Percentiles rank a stretch among this genome's conserved stretches.
Conservation (phyloP, 2,113 vertebrate genomes). For the Smithornis capensis region DNA sequence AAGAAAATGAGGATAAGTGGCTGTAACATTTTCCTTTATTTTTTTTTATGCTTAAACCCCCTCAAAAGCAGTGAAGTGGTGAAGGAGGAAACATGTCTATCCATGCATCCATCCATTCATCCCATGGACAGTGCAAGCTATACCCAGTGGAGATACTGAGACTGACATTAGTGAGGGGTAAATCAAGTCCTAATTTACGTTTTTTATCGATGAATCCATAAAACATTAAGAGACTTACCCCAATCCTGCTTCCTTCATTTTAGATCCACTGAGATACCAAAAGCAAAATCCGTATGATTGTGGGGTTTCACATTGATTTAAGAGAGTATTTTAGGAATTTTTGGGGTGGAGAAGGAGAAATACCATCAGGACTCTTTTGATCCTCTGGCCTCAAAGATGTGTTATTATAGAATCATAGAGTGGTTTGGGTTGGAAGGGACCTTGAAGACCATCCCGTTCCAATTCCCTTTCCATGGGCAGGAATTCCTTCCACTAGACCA, state of each 20-base stretch:
- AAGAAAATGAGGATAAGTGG: background rate
- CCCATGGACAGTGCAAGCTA: background rate
- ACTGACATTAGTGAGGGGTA: background rate
- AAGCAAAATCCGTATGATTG: background rate
- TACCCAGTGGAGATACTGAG: background rate
- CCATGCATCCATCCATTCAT: background rate
- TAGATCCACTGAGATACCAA: background rate
- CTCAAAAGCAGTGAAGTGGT: background rate
- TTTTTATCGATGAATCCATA: background rate
- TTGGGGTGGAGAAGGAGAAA: conserved; percentile 9
- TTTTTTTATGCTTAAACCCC: background rate
- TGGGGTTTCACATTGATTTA: background rate
- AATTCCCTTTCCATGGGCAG: background rate
- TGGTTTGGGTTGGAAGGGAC: background rate
- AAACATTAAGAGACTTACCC: background rate
- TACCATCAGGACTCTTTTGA: background rate
- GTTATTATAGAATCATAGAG: background rate
- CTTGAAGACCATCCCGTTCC: background rate
- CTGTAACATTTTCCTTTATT: background rate
- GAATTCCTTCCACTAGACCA: background rate
- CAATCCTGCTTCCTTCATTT: background rate
- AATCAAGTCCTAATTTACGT: background rate
- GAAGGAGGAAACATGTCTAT: accelerated
- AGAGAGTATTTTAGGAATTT: background rate
- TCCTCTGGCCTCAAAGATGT: background rate